phyloP scores from a whole-genome alignment of 2,797 vertebrate species.

The Clarias pachynema region DNA sequence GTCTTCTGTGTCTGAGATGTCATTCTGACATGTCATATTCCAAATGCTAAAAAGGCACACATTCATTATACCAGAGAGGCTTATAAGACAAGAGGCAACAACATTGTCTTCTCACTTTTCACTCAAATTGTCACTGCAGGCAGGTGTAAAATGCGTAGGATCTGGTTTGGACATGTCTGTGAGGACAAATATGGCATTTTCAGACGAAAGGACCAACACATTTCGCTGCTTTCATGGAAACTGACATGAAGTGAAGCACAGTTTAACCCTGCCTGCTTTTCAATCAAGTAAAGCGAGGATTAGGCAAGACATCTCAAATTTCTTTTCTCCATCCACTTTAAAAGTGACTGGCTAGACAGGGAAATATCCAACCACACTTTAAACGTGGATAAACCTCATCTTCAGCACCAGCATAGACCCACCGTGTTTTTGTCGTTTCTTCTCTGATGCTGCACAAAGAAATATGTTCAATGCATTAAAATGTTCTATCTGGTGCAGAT shows the following conservation, averaged over 20 bases:
- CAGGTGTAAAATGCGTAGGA: constrained; percentile 38
- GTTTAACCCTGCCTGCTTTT: constrained; percentile 54
- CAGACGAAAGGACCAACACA: constrained; percentile 73
- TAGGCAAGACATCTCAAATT: neutral
- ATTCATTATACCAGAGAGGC: constrained; percentile 67
- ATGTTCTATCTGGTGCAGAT: constrained; percentile 65
- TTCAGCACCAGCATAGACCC: constrained; percentile 48
- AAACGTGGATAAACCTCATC: too few relatives aligned
- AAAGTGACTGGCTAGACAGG: constrained; percentile 24
- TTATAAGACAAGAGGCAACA: constrained; percentile 52
- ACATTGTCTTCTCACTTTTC: constrained; percentile 69
- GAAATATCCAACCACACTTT: constrained; percentile 41
- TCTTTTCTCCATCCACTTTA: constrained; percentile 20
- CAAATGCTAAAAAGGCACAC: constrained; percentile 66
- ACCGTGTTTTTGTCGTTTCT: constrained; percentile 50
- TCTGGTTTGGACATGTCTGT: constrained; percentile 67
- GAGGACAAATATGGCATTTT: constrained; percentile 71
- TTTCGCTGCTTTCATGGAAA: constrained; percentile 64
- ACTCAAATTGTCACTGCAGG: constrained; percentile 70
- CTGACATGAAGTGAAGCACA: constrained; percentile 55
- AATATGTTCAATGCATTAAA: constrained; percentile 62
- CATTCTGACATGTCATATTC: constrained; percentile 46
- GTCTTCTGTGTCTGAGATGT: constrained; percentile 45
- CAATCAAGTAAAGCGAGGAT: constrained; percentile 45
- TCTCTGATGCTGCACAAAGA: constrained; percentile 66